phyloP scores from a whole-genome alignment of 2,888 invertebrate genomes.

The Iphiclides podalirius region DNA sequence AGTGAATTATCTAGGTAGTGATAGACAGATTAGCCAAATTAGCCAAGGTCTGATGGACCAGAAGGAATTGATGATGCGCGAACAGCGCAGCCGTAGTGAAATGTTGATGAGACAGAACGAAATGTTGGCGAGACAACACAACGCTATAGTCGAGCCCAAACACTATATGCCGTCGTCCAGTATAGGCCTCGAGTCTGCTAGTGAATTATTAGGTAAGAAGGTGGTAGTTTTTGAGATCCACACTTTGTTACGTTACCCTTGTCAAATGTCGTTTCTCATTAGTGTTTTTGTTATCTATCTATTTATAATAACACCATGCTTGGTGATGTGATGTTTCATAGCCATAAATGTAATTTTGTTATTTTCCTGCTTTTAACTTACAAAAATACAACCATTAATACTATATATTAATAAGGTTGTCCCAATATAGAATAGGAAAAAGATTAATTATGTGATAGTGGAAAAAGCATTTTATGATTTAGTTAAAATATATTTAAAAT shows the following conservation, averaged over 20 bases:
- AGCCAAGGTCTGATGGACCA: slow-evolving; percentile 60
- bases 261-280: neutral
- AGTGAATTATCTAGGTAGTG: slow-evolving; percentile 58
- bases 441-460: too few species aligned
- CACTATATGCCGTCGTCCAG: slow-evolving; percentile 64
- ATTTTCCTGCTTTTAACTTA: too few species aligned
- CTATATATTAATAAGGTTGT: too few species aligned
- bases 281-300: neutral
- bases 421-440: too few species aligned
- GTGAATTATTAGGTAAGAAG: slow-evolving; percentile 74
- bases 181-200: slow-evolving; percentile 70
- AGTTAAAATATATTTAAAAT: too few species aligned
- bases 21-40: slow-evolving; percentile 68
- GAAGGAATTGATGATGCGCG: slow-evolving; percentile 59
- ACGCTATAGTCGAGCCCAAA: slow-evolving; percentile 58
- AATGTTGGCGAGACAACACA: slow-evolving; percentile 61
- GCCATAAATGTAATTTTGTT: too few species aligned
- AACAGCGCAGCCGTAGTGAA: slow-evolving; percentile 59
- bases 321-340: too few species aligned
- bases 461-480: too few species aligned
- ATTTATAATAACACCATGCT: too few species aligned
- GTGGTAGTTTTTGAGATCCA: slow-evolving; percentile 5
- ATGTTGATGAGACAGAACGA: slow-evolving; percentile 68
- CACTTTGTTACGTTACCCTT: slow-evolving; percentile 18
- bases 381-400: too few species aligned